Evolutionary conservation across 2,113 vertebrate species (phyloP).

Genomic region (Oreochromis aureus): DNA sequence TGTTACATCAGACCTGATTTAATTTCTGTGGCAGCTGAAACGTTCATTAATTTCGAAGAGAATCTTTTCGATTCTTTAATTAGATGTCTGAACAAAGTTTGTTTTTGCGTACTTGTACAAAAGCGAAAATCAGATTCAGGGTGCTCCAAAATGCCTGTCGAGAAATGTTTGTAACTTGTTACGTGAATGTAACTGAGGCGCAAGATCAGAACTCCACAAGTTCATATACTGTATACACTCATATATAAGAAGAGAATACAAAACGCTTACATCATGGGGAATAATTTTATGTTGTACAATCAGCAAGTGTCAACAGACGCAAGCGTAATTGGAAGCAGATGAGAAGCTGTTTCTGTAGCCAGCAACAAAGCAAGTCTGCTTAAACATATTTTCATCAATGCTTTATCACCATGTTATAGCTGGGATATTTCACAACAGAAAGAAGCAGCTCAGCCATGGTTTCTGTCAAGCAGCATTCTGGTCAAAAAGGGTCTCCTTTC

Average conservation of each 20-base stretch:
- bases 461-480: not conserved
- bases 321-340: not conserved
- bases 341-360: not conserved
- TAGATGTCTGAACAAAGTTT: not conserved
- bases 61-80: not conserved
- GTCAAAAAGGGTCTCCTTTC: not conserved
- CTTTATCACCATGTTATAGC: not conserved
- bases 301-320: not conserved
- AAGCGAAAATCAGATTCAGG: not conserved
- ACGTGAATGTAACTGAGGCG: not conserved
- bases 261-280: not conserved
- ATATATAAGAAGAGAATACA: not conserved
- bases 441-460: not conserved
- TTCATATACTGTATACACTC: not conserved
- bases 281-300: not conserved
- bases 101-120: not conserved
- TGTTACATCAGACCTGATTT: not conserved
- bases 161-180: not conserved
- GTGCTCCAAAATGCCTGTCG: not conserved
- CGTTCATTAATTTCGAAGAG: not conserved
- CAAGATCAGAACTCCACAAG: not conserved
- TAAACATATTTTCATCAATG: not conserved
- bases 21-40: not conserved
- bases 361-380: not conserved
- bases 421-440: not conserved